phyloP scores from a whole-genome alignment of 1,140 invertebrate species.

The Microplitis mediator region DNA sequence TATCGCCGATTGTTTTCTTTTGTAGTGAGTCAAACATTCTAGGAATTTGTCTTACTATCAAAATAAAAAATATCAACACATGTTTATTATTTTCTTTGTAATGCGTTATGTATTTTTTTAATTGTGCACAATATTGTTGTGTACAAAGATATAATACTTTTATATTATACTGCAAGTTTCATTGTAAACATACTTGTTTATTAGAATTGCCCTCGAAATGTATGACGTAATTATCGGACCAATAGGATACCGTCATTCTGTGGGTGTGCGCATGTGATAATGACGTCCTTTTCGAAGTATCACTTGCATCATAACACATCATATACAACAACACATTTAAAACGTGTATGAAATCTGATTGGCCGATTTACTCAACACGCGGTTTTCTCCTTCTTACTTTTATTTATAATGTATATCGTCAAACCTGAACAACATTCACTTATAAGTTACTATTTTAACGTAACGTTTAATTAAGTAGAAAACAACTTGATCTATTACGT shows the following conservation, averaged over 20 bases:
- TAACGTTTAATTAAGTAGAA: too few species aligned
- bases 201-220: not conserved
- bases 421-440: not conserved
- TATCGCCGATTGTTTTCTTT: too few species aligned
- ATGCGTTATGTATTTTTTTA: too few species aligned
- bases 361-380: not conserved
- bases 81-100: too few species aligned
- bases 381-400: not conserved
- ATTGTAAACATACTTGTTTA: not conserved
- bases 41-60: too few species aligned
- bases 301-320: not conserved
- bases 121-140: too few species aligned
- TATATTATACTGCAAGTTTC: too few species aligned
- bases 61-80: too few species aligned
- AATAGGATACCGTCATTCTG: not conserved
- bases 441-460: not conserved
- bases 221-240: not conserved
- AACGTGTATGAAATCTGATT: not conserved
- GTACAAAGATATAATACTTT: too few species aligned
- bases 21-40: too few species aligned
- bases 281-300: not conserved
- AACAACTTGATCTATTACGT: too few species aligned
- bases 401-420: not conserved
- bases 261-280: not conserved
- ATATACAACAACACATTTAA: not conserved